A percentile compares a stretch with the other conserved stretches of the same genome.
Conservation (phyloP, 2,888 invertebrate genomes). For the Dryomyza anilis region DNA sequence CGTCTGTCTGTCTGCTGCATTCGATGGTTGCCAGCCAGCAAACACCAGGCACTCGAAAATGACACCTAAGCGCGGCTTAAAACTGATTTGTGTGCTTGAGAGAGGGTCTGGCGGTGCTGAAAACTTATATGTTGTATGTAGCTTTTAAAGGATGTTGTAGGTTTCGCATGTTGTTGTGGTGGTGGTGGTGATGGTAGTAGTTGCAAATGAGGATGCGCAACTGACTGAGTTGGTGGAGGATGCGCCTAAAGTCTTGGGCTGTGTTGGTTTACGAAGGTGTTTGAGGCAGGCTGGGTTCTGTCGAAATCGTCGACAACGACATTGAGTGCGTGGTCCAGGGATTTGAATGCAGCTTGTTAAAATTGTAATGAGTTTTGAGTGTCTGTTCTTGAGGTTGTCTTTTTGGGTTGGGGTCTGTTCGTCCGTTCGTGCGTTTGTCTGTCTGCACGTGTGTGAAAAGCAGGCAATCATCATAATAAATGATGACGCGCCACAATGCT, state of each 20-base stretch:
- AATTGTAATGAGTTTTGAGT: constrained; percentile 20
- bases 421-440: background rate
- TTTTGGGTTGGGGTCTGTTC: background rate
- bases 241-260: background rate
- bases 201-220: background rate
- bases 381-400: background rate
- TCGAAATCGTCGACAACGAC: too few relatives aligned
- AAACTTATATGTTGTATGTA: too few relatives aligned
- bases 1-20: constrained; percentile 1
- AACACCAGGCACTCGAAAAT: constrained; percentile 9
- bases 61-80: constrained; percentile 15
- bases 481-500: background rate
- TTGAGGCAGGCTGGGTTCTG: too few relatives aligned
- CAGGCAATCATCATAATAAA: background rate
- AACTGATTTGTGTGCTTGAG: too few relatives aligned
- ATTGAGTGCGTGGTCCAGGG: background rate
- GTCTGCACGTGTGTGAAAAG: constrained; percentile 1
- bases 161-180: background rate
- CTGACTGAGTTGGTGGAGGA: background rate
- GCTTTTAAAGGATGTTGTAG: too few relatives aligned
- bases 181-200: background rate
- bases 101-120: too few relatives aligned
- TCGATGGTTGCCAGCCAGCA: background rate
- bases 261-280: too few relatives aligned
- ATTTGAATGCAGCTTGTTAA: constrained; percentile 11